Base-by-base conservation (phyloP, 2,888 invertebrate species). In the Andrena flavipes region DNA sequence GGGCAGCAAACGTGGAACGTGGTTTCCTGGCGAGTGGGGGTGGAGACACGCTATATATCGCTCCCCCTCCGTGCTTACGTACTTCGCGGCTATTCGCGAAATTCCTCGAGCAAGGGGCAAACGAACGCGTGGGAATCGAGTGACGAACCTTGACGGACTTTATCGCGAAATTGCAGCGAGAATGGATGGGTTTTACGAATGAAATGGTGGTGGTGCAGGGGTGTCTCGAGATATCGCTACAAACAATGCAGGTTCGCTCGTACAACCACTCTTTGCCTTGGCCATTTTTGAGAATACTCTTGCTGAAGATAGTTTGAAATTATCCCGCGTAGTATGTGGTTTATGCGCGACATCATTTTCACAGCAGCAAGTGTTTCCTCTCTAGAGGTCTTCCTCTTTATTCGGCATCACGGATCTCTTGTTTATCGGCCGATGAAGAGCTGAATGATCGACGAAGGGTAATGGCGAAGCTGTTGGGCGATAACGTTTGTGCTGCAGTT, bases 401-500 rank as follows among this genome's bases (percentile, higher is more conserved):
- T 76, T 67, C 80, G 74, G 13, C 85, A 80, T 84, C 84, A 77
- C 80, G 81, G 76, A 81, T 90, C 90, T 92, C 91, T 91, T 92
- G 92, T 92, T 92, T 91, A 91, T 87, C 88, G 88, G 79, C 79
- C 83, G 86, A 84, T 82, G 80, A 79, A 77, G 84, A 80, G 81
- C 82, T 87, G 85, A 65, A 78, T 90, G 92, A 92, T 92, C 92
- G 92, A 90, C 90, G 92, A 90, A 92, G 92, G 90, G 88, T 86
- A 89, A 42, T 1, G 16, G 1, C 42, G 42, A 13, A 4, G 5
- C 42, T 42, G 16, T 42, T 42, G 5, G 16, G 1, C 42, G 42
- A 5, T 16, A 16, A 42, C 16, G 1, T 42, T 42, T 4, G 16
- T 16, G 42, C 16, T 42, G 42, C 42, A 42, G 42, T 42, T 42